Evolutionary conservation across 2,797 vertebrate genomes (phyloP), one percentile per base, ranked within the genome.

Genomic region (Brachymystax lenok): DNA sequence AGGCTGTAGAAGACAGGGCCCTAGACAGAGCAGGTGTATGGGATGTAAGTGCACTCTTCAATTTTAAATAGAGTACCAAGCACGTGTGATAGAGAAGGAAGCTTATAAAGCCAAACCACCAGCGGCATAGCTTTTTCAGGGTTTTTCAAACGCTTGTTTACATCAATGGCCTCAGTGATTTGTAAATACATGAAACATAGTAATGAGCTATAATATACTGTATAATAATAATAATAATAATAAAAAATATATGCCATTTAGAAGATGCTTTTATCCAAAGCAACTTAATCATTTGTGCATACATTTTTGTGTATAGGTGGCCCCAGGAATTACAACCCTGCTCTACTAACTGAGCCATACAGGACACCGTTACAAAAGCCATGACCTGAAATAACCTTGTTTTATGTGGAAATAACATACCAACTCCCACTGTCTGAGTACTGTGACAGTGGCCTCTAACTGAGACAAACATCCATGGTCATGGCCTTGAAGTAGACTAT

Each of bases 1-100:
- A 28, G 27, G 24, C 3, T n/a, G 54, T 3, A n/a, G 77, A 30
- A 8, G 28, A 69, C 28, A 87, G 72, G 73, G 82, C 64, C 64
- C 13, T 3, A 33, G 33, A 30, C 10, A 17, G 30, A 40, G n/a
- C 86, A 90, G 86, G 85, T 88, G 84, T 6, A 52, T n/a, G 8
- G 69, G 40, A 46, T 10, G 40, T 46, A 46, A 71, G 69, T 63
- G 40, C 67, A 69, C 59, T 82, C 56, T 76, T 59, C 21, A 71
- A n/a, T 80, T 68, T 69, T 27, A 40, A 59, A 71, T 46, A 46
- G 71, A 73, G 27, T 14, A 30, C 52, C 61, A 5, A 66, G 66
- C 28, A 7, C 56, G 17, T 56, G 52, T 56, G 56, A 59, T 59
- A 59, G 19, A 59, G 40, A 46, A 46, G 10, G 10, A 46, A 12